Evolutionary conservation across 23 tunicate genomes (phyloP).

Genomic region (Ciona savignyi): DNA sequence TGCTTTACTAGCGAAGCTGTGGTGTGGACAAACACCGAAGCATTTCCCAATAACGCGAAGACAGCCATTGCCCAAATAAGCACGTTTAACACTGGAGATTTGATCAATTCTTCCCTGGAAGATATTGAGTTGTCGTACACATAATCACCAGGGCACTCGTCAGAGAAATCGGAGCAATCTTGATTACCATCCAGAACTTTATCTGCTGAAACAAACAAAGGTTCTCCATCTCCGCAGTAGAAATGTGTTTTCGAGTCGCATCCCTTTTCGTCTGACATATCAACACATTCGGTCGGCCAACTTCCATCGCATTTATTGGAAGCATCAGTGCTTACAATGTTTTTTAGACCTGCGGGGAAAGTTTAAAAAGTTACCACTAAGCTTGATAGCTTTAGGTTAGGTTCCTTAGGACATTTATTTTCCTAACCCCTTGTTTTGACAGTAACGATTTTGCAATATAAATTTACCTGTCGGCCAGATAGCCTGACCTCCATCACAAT

Average conservation of each 20-base stretch:
- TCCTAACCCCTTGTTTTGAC: no score
- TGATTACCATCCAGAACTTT: conserved; percentile 31
- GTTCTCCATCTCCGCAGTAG: conserved; percentile 33
- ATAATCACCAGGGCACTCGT: conserved; percentile 30
- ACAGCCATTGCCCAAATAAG: conserved; percentile 31
- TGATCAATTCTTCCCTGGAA: conserved; percentile 25
- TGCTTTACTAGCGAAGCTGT: neutral
- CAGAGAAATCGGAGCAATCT: conserved; percentile 33
- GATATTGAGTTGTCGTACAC: conserved; percentile 25
- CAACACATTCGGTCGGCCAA: conserved; percentile 18
- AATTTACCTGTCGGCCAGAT: conserved; percentile 4
- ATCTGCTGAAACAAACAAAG: conserved; percentile 16
- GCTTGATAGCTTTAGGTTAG: no score
- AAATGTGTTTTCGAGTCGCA: conserved; percentile 30
- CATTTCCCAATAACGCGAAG: conserved; percentile 18
- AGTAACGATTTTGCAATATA: no score
- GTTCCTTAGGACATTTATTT: no score
- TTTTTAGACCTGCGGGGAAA: neutral
- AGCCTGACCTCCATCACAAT: conserved; percentile 14
- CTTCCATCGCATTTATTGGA: conserved; percentile 20
- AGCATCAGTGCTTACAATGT: conserved; percentile 4
- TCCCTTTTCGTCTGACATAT: conserved; percentile 25
- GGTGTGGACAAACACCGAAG: neutral
- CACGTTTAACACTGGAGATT: neutral
- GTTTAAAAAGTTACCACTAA: no score